Conservation (phyloP, 1,140 invertebrate genomes). For the Muscidifurax raptorellus region DNA sequence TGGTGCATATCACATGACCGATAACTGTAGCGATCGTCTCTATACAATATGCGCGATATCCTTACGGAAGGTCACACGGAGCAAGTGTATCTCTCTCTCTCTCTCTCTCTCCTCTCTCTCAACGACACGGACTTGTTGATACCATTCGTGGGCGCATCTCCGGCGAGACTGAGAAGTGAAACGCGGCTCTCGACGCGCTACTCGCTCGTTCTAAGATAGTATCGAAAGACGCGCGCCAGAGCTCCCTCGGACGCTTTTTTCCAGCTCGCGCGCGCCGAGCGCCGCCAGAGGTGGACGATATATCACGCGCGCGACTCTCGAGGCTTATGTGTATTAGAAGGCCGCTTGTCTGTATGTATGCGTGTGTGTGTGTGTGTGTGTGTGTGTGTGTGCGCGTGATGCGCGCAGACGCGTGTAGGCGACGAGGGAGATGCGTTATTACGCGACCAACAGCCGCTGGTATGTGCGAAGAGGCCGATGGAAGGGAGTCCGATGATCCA, state of each 20-base stretch:
- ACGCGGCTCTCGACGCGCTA: background rate
- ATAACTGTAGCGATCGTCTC: background rate
- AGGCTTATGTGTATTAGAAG: conserved; percentile 43
- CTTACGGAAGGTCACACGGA: too few species aligned
- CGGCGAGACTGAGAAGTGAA: conserved; percentile 63
- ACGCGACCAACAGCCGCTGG: background rate
- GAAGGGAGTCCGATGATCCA: background rate
- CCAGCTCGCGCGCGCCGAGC: conserved; percentile 54
- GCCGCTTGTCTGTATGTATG: background rate
- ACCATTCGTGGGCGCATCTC: conserved; percentile 64
- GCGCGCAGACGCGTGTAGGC: background rate
- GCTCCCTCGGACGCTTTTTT: conserved; percentile 63
- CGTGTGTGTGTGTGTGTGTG: background rate
- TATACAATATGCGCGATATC: too few species aligned
- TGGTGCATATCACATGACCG: background rate
- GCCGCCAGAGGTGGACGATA: conserved; percentile 18
- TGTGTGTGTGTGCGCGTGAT: background rate
- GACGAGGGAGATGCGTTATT: background rate
- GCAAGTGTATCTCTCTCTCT: background rate
- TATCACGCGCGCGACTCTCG: conserved; percentile 8
- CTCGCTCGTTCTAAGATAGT: conserved; percentile 41
- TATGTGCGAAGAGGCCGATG: background rate
- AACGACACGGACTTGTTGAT: background rate
- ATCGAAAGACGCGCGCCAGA: conserved; percentile 55
- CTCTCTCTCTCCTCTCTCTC: background rate